These are phyloP conservation scores for Crotalus helleri DNA, from an alignment of 2,113 vertebrate genomes.

Conservation along the genomic window DNA sequence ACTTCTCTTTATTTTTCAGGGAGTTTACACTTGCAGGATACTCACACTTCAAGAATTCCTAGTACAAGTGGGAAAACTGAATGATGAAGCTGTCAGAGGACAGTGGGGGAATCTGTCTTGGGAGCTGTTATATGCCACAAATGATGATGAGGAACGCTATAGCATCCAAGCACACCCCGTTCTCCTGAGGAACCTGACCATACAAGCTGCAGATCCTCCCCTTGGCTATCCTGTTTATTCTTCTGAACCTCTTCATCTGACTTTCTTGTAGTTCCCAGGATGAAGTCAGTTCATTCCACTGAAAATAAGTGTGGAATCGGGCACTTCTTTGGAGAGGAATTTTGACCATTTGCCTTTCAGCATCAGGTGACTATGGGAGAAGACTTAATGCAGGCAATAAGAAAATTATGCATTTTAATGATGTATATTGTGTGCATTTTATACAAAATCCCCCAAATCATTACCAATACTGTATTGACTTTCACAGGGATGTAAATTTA, in stretches of 20 bases:
- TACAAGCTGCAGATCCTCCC: slow-evolving; percentile 93
- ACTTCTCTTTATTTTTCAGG: slow-evolving; percentile 68
- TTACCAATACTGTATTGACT: slow-evolving; percentile 36
- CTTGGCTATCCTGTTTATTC: slow-evolving; percentile 95
- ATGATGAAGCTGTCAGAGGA: slow-evolving; percentile 86
- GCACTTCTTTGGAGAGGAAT: background rate
- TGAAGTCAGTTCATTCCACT: accelerated
- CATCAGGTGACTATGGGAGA: slow-evolving; percentile 35
- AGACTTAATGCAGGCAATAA: slow-evolving; percentile 11
- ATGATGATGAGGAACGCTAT: slow-evolving; percentile 95
- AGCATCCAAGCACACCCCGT: slow-evolving; percentile 95
- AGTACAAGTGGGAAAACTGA: slow-evolving; percentile 86
- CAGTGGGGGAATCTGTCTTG: slow-evolving; percentile 99
- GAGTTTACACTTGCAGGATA: slow-evolving; percentile 90
- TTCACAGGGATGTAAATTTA: slow-evolving; percentile 53
- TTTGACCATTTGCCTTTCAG: background rate
- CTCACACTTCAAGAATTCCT: slow-evolving; percentile 88
- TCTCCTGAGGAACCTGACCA: slow-evolving; percentile 89
- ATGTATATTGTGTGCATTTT: slow-evolving; percentile 13
- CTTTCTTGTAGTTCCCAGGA: slow-evolving; percentile 73
- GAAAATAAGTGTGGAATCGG: background rate
- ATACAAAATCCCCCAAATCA: slow-evolving; percentile 35
- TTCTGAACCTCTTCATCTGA: slow-evolving; percentile 83
- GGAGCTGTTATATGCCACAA: slow-evolving; percentile 96
- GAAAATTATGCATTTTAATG: background rate